Conservation (phyloP, 2,113 vertebrate genomes). For the Capreolus pygargus region DNA sequence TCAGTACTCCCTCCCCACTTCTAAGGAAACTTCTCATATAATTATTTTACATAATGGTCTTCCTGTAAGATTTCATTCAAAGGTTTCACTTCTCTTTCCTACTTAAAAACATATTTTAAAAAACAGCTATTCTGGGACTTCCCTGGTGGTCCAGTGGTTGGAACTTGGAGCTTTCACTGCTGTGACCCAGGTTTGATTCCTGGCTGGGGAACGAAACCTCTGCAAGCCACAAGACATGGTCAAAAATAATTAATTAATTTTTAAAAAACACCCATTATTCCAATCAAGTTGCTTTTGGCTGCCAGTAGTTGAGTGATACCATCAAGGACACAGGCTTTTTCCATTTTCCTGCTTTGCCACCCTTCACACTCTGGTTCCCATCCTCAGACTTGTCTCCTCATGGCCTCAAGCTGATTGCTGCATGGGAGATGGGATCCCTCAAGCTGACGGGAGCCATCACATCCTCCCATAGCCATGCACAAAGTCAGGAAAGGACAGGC, state of each 20-base stretch:
- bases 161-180: background rate
- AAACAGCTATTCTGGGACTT: background rate
- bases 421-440: background rate
- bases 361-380: background rate
- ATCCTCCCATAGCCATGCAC: background rate
- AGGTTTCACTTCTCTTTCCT: background rate
- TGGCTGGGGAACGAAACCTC: background rate
- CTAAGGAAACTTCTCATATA: background rate
- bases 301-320: background rate
- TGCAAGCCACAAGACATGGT: background rate
- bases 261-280: background rate
- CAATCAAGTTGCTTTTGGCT: background rate
- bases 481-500: background rate
- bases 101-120: background rate
- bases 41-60: background rate
- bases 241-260: background rate
- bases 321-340: background rate
- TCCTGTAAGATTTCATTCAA: background rate
- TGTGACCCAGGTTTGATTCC: background rate
- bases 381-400: background rate
- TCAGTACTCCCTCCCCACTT: background rate
- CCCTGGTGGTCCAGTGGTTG: background rate
- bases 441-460: background rate
- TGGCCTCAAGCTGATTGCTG: background rate
- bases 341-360: background rate